Evolutionary conservation across 2,113 vertebrate genomes (phyloP).

Genomic region (Podilymbus podiceps): DNA sequence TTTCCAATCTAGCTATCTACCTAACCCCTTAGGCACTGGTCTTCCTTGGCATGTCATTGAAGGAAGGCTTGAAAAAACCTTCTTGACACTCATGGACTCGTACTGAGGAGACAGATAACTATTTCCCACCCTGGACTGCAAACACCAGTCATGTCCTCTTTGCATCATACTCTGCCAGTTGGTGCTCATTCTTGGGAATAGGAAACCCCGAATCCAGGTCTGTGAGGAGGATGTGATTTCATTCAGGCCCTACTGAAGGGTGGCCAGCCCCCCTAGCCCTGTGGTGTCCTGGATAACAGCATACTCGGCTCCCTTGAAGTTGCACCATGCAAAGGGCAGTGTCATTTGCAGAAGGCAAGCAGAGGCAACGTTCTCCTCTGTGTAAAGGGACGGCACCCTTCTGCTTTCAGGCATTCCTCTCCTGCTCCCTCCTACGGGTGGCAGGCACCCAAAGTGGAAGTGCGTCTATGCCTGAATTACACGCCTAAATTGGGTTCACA

Average conservation of each 20-base stretch:
- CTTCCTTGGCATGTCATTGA: not conserved
- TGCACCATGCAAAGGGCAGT: not conserved
- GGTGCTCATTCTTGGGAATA: not conserved
- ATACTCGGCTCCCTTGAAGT: fast-evolving
- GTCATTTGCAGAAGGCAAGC: not conserved
- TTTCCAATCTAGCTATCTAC: not conserved
- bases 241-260: fast-evolving
- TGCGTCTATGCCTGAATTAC: not conserved
- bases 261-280: not conserved
- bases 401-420: fast-evolving
- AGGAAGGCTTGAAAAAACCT: not conserved
- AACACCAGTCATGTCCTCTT: not conserved
- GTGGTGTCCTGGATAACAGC: not conserved
- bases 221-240: not conserved
- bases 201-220: not conserved
- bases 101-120: not conserved
- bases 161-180: not conserved
- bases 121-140: not conserved
- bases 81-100: fast-evolving
- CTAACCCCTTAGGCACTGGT: not conserved
- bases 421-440: not conserved
- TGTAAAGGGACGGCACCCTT: not conserved
- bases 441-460: not conserved
- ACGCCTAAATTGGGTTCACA: not conserved
- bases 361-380: not conserved